Evolutionary conservation across 1,140 invertebrate species (phyloP), one percentile per base, ranked within the genome.

Genomic region (Pseudobourletiella spinata): DNA sequence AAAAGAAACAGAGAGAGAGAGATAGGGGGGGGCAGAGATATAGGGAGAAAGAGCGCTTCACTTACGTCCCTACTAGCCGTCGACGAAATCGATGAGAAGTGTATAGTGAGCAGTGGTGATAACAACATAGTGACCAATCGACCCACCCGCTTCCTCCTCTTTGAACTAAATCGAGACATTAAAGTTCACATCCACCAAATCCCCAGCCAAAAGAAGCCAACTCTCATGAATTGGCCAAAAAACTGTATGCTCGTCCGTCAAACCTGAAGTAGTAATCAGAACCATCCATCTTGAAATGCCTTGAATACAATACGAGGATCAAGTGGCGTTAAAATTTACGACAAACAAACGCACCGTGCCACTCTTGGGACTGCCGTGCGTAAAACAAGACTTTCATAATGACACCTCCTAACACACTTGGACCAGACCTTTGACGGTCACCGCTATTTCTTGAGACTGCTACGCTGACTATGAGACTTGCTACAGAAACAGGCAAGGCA

Each of bases 241-340:
- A 85, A 50, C 85, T 80, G 67, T 81, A 84, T 64, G 83, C 79
- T 30, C 72, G 74, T 39, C 81, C 80, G 71, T 92, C 89, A 71
- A 90, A 91, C 1, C 88, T 91, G 39, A 85, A 79, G 68, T 83
- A 86, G 72, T 90, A 83, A 29, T 83, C 80, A 0, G 79, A 75
- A 2, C 86, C 86, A 50, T 84, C 79, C 14, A 92, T 77, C 69
- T 84, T 78, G 1, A 84, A 83, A 70, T 83, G 80, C 32, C 82
- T 84, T 85, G 65, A 48, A 79, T 79, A 54, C 6, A 48, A 22
- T 48, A 11, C 14, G 29, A 26, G n/a, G 6, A 29, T 52, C 29
- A 3, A 3, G n/a, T 46, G 43, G n/a, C n/a, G n/a, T n/a, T n/a
- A n/a, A n/a, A n/a, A n/a, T n/a, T n/a, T n/a, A n/a, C n/a, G n/a